A percentile compares a stretch with the other conserved stretches of the same genome.
Conservation (phyloP, 2,888 invertebrate species). For the Sturmia bella region DNA sequence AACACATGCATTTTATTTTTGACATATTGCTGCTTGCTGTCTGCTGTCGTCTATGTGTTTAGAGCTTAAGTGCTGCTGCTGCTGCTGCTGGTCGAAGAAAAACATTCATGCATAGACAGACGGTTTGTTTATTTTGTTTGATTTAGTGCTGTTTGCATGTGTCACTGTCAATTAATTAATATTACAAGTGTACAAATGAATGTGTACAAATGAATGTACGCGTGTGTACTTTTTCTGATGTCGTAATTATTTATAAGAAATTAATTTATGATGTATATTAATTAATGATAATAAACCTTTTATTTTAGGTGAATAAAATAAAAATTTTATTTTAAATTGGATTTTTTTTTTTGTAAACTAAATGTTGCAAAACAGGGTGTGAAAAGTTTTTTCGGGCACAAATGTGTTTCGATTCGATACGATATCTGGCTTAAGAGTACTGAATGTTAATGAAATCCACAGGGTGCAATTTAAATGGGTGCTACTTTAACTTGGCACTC, state of each 20-base stretch:
- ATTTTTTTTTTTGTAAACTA: no score
- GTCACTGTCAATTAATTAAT: slow-evolving; percentile 57
- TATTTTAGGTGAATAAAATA: slow-evolving; percentile 12
- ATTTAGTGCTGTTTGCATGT: slow-evolving; percentile 56
- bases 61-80: no score
- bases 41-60: no score
- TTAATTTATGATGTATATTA: slow-evolving; percentile 15
- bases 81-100: not conserved
- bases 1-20: no score
- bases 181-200: not conserved
- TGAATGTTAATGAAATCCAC: no score
- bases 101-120: not conserved
- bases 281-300: not conserved
- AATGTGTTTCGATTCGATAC: no score
- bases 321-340: slow-evolving; percentile 1
- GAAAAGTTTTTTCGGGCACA: not conserved
- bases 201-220: not conserved
- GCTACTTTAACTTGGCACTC: no score
- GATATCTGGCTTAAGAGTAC: no score
- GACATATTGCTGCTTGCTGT: no score
- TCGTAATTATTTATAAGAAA: slow-evolving; percentile 49
- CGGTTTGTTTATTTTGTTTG: slow-evolving; percentile 42
- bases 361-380: not conserved
- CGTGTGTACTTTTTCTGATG: slow-evolving; percentile 21
- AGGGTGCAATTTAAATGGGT: no score